Evolutionary conservation across 1,140 invertebrate species (phyloP).

Genomic region (Lasioglossum albipes): DNA sequence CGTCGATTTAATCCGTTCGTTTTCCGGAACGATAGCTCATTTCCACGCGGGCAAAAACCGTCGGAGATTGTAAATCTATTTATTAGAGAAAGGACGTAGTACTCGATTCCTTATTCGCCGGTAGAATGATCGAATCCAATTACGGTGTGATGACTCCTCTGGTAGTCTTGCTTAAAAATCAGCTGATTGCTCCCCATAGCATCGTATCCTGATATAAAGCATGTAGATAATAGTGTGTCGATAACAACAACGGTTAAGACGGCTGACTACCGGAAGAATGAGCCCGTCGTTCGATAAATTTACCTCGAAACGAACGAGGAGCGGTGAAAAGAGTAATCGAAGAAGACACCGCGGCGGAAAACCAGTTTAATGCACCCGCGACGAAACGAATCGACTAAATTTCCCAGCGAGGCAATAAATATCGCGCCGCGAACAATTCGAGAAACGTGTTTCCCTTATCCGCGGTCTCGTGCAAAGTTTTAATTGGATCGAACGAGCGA

Average conservation of each 20-base stretch:
- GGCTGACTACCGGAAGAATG: too few relatives aligned
- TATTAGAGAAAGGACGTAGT: too few relatives aligned
- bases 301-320: not conserved
- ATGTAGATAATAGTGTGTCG: too few relatives aligned
- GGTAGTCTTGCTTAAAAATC: too few relatives aligned
- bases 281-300: too few relatives aligned
- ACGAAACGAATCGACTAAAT: not conserved
- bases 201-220: too few relatives aligned
- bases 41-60: not conserved
- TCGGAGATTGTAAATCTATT: too few relatives aligned
- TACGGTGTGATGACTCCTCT: too few relatives aligned
- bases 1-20: not conserved
- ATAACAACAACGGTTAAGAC: too few relatives aligned
- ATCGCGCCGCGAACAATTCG: constrained; percentile 33
- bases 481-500: constrained; percentile 38
- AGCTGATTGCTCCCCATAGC: too few relatives aligned
- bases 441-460: constrained; percentile 43
- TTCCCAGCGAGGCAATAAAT: constrained; percentile 30
- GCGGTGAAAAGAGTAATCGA: not conserved
- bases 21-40: not conserved
- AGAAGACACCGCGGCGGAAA: not conserved
- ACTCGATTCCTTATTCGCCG: too few relatives aligned
- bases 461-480: constrained; percentile 35
- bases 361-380: not conserved
- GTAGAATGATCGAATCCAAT: too few relatives aligned